Conservation (phyloP, 1,140 invertebrate species). For the Zaprionus lachaisei region DNA sequence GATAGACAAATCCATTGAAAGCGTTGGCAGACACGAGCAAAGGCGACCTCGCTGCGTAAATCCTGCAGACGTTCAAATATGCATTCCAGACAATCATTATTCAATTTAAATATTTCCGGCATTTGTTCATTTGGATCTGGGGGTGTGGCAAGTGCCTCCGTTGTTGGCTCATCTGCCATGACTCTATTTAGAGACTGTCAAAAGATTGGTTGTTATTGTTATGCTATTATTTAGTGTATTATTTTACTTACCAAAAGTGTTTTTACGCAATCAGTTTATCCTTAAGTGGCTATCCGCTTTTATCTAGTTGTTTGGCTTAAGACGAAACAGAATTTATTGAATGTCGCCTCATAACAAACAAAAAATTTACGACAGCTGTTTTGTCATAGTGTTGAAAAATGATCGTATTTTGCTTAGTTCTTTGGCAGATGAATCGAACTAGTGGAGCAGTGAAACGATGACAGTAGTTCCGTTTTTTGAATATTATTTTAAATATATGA, state of each 20-base stretch:
- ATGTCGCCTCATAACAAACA: constrained; percentile 46
- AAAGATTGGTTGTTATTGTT: neutral
- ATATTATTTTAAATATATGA: neutral
- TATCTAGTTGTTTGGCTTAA: neutral
- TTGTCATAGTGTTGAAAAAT: constrained; percentile 33
- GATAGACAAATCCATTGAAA: constrained; percentile 57
- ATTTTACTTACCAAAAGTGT: constrained; percentile 2
- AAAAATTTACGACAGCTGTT: constrained; percentile 51
- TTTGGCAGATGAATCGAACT: neutral
- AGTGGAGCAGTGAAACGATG: neutral
- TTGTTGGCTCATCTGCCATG: constrained; percentile 37
- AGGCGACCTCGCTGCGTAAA: constrained; percentile 60
- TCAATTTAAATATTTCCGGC: constrained; percentile 53
- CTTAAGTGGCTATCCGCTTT: neutral
- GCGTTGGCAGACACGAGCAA: constrained; percentile 58
- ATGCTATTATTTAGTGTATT: neutral
- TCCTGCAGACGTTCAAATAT: constrained; percentile 66
- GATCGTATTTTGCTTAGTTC: neutral
- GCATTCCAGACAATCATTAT: constrained; percentile 71
- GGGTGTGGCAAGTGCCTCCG: constrained; percentile 6
- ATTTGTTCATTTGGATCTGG: constrained; percentile 17
- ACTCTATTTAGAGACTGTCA: neutral
- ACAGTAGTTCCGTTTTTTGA: neutral
- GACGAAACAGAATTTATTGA: constrained; percentile 15
- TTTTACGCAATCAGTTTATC: neutral